Base-by-base conservation (phyloP, 2,888 invertebrate genomes). In the Augiades crinisus region DNA sequence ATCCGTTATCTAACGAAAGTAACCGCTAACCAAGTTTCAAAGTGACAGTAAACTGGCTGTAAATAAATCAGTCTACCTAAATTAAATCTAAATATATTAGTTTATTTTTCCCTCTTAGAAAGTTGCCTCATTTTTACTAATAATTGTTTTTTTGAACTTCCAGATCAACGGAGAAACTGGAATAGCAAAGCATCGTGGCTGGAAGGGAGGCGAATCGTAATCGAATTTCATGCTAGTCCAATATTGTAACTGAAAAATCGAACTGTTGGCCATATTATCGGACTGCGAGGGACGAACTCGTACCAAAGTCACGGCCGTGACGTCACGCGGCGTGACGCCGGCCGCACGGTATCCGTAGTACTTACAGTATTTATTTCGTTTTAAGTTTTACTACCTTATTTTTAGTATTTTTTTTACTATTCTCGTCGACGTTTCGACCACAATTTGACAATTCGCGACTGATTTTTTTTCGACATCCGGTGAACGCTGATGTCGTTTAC, bases 351-450 rank as follows among this genome's bases (percentile, higher is more conserved):
- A 74, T 68, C 67, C 68, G 72, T 80, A 85, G 87, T 88, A 87
- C 87, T 88, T 87, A 88, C 88, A 88, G 88, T 89, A 89, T 89
- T 89, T 89, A 87, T 87, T 87, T 85, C 66, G 74, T 78, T 72
- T 79, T 84, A 84, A 75, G 76, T 77, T 55, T 78, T 76, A 68
- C 70, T 76, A 68, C 62, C 60, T 67, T 67, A 57, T 67, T 70
- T 74, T 71, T 70, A 65, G 67, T 70, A 65, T 70, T 67, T 69
- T 75, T 66, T 50, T 59, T 58, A 50, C 53, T 45, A 53, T 30
- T 43, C 31, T 38, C 52, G 62, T 63, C 60, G 58, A 53, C 52
- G 5, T 54, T 43, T 27, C 45, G 33, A 22, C 34, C 19, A n/a
- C 5, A 43, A 30, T 21, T 51, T 47, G 21, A 50, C 21, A 31